Percentiles rank a stretch among this genome's conserved stretches.
phyloP scores from a whole-genome alignment of 2,797 vertebrate species.

The Emydoidea blandingii region DNA sequence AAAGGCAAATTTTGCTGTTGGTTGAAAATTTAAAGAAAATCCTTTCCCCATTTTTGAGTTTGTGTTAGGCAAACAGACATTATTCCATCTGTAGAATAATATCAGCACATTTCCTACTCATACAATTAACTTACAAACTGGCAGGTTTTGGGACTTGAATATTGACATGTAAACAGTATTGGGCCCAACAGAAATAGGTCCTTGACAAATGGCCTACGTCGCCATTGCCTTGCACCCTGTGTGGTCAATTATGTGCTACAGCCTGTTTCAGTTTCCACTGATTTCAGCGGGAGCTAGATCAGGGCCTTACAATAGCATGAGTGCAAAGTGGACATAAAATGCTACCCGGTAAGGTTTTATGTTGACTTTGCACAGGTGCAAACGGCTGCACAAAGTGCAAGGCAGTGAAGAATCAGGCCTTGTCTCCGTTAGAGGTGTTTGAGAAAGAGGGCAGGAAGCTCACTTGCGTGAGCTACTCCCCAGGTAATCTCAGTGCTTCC shows the following conservation, averaged over 20 bases:
- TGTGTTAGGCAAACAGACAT: neutral
- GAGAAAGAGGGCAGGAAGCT: neutral
- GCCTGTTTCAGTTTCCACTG: rapidly evolving
- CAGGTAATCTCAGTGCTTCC: no score
- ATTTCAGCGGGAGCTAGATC: neutral
- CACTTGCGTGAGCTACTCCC: no score
- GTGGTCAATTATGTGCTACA: neutral
- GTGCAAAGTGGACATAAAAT: rapidly evolving
- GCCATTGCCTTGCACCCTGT: neutral
- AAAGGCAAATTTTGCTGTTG: rapidly evolving
- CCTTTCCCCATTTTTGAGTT: rapidly evolving
- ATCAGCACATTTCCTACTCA: neutral
- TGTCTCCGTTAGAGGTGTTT: neutral
- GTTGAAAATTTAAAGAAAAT: neutral
- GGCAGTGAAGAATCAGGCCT: neutral
- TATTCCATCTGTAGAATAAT: neutral
- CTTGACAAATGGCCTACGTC: rapidly evolving
- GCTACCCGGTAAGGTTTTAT: rapidly evolving
- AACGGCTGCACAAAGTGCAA: rapidly evolving
- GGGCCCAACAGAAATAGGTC: neutral
- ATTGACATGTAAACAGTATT: rapidly evolving
- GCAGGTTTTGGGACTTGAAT: neutral
- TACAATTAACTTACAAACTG: neutral
- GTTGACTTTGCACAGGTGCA: rapidly evolving
- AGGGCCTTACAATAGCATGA: rapidly evolving